phyloP scores from a whole-genome alignment of 2,797 vertebrate genomes.

The Allobates femoralis region DNA sequence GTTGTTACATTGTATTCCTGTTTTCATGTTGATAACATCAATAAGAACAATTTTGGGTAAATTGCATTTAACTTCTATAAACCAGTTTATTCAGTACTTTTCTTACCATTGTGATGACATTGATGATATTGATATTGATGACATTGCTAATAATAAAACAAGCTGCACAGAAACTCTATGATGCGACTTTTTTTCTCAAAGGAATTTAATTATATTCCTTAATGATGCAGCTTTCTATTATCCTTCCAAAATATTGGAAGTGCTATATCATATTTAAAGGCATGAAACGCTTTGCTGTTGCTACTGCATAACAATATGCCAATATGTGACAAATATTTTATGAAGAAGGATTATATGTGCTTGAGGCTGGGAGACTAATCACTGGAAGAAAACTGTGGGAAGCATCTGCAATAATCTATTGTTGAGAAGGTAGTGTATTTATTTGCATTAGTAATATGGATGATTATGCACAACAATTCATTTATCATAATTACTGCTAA shows the following conservation, averaged over 20 bases:
- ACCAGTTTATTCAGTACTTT: neutral
- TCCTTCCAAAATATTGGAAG: conserved; percentile 11
- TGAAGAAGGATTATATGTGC: conserved; percentile 48
- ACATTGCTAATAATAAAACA: neutral
- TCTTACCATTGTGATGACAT: neutral
- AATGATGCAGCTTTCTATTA: conserved; percentile 29
- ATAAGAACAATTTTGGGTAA: neutral
- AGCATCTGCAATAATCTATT: conserved; percentile 50
- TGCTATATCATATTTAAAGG: conserved; percentile 10
- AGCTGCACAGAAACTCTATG: neutral
- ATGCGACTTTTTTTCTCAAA: neutral
- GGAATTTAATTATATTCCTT: conserved; percentile 15
- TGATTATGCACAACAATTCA: conserved; percentile 43
- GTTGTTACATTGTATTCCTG: neutral
- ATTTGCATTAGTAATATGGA: conserved; percentile 52
- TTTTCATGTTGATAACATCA: too few species aligned
- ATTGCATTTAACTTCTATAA: too few species aligned
- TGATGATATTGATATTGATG: too few species aligned
- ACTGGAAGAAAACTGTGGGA: conserved; percentile 9
- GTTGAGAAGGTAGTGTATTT: conserved; percentile 41
- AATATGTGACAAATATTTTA: conserved; percentile 54
- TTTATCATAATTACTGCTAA: conserved; percentile 60
- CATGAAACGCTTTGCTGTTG: conserved; percentile 4
- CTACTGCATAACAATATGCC: conserved; percentile 16
- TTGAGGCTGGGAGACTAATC: conserved; percentile 31